A percentile compares a stretch with the other conserved stretches of the same genome.
Evolutionary conservation across 2,113 vertebrate genomes (phyloP).

Genomic region (Nannobrachium achirus): DNA sequence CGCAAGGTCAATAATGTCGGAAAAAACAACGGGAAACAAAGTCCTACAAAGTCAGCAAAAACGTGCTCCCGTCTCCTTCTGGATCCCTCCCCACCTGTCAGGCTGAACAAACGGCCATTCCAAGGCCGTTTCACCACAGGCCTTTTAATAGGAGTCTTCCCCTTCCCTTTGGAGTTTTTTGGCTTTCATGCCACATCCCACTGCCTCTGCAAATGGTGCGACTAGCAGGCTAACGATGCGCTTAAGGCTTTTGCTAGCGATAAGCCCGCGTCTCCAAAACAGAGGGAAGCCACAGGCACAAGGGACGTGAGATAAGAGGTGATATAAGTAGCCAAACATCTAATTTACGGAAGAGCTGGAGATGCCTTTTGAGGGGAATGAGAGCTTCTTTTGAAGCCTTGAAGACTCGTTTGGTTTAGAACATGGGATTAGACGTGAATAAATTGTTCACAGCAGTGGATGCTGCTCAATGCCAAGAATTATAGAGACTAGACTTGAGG

Average conservation of each 20-base stretch:
- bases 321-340: conserved; percentile 14
- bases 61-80: conserved; percentile 21
- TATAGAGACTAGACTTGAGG: conserved; percentile 1
- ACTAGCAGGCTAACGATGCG: conserved; percentile 32
- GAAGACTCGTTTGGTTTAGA: neutral
- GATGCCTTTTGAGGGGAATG: neutral
- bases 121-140: conserved; percentile 41
- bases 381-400: conserved; percentile 7
- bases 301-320: neutral
- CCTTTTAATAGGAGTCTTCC: conserved; percentile 37
- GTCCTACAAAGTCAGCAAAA: conserved; percentile 48
- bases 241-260: conserved; percentile 22
- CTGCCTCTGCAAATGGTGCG: conserved; percentile 32
- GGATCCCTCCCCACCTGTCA: conserved; percentile 51
- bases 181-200: conserved; percentile 44
- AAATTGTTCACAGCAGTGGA: conserved; percentile 9
- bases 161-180: conserved; percentile 35
- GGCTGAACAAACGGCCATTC: conserved; percentile 49
- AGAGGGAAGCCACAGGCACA: neutral
- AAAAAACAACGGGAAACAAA: conserved; percentile 48
- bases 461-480: conserved; percentile 3
- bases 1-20: conserved; percentile 37
- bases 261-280: conserved; percentile 7
- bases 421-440: conserved; percentile 13
- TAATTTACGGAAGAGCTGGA: conserved; percentile 8